phyloP scores from a whole-genome alignment of 2,888 invertebrate species.

The Merodon equestris region DNA sequence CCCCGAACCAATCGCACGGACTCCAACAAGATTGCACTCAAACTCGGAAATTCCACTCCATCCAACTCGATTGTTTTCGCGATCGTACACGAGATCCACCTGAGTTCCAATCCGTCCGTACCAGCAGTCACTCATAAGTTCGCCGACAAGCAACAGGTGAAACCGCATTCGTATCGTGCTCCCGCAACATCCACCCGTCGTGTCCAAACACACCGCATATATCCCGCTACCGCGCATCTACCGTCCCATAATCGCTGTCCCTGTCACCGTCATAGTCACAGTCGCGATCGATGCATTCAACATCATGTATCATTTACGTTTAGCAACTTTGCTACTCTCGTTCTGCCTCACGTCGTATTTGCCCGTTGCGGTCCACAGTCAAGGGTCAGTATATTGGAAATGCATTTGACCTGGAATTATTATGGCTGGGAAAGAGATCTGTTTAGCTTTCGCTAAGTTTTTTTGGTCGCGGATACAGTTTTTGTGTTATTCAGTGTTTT shows the following conservation, averaged over 20 bases:
- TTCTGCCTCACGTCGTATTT: constrained; percentile 47
- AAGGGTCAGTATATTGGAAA: constrained; percentile 59
- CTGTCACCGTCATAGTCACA: constrained; percentile 25
- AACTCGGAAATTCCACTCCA: constrained; percentile 19
- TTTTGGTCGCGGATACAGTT: constrained; percentile 9
- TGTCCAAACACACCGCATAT: constrained; percentile 26
- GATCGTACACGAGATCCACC: constrained; percentile 34
- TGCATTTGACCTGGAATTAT: constrained; percentile 45
- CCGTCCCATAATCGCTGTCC: not conserved
- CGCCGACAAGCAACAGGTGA: constrained; percentile 64
- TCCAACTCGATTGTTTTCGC: constrained; percentile 1
- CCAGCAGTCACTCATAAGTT: constrained; percentile 57
- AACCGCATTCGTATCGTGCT: constrained; percentile 49
- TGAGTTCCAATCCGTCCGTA: constrained; percentile 37
- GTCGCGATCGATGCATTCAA: constrained; percentile 40
- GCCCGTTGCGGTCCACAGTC: constrained; percentile 49
- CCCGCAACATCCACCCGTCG: constrained; percentile 3
- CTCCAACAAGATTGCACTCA: not conserved
- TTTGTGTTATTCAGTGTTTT: too few relatives aligned
- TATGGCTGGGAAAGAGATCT: not conserved
- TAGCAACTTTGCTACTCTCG: constrained; percentile 57
- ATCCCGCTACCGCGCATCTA: constrained; percentile 2
- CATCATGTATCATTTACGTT: constrained; percentile 51
- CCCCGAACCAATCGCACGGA: constrained; percentile 9
- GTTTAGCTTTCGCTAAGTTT: too few relatives aligned